Evolutionary conservation across 2,888 invertebrate genomes (phyloP), one percentile per base, ranked within the genome.

Genomic region (Caenorhabditis panamensis): DNA sequence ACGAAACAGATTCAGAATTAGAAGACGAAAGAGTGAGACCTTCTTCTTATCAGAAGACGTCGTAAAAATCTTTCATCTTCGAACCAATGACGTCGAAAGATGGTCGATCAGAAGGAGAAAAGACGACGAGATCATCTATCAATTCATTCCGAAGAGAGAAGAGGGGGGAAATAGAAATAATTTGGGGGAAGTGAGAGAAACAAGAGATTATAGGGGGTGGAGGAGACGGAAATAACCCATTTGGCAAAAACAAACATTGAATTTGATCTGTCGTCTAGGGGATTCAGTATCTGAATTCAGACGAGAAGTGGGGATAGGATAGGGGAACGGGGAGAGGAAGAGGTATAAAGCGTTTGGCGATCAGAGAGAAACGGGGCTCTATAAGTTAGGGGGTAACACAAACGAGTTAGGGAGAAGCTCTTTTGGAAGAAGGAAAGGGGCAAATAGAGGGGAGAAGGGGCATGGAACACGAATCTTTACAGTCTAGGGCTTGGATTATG

Each of bases 71-170:
- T 66, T 66, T 75, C 66, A 66, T 75, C 75, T 75, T 66, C 61
- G 58, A 75, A 66, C 75, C 18, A 20, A 68, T 77, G 77, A 77
- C 77, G 77, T 77, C 69, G 69, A 63, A 51, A 77, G 77, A 77
- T 69, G 77, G 69, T 77, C 68, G 77, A 69, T 69, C 77, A 64
- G 41, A 9, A 37, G 44, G 37, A 22, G 63, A 47, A 69, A 53
- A 36, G 36, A 26, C 47, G 20, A 56, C 24, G 36, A 63, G 72
- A 72, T 72, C 63, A 72, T 63, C 63, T 72, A 63, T 63, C 72
- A 56, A n/a, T 63, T 63, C 37, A 72, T 72, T 63, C 63, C 63
- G 31, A 22, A 62, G 44, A 58, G 28, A 56, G 6, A 36, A 47
- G 47, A n/a, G 2, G 36, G 16, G 44, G 16, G 37, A 20, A 24